phyloP scores from a whole-genome alignment of 1,140 invertebrate species.

The Drosophila pachea region DNA sequence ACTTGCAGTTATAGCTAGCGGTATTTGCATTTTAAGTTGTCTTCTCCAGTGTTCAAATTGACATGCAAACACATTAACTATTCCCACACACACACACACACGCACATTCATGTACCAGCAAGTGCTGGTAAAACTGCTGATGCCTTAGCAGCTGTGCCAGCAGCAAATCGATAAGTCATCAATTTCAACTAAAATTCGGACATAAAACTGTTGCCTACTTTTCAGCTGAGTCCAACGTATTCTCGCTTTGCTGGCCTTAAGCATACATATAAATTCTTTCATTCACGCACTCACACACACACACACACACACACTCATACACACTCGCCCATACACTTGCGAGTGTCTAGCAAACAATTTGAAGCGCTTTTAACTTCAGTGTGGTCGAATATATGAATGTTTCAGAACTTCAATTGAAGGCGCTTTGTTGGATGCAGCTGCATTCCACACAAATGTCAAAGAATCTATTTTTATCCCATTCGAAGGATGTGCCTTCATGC shows the following conservation, averaged over 20 bases:
- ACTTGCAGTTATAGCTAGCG: conserved; percentile 12
- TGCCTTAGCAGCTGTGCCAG: conserved; percentile 12
- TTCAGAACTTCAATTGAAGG: neutral
- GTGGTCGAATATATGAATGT: neutral
- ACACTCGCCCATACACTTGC: neutral
- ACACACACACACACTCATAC: neutral
- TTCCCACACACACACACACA: conserved; percentile 8
- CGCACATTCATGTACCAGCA: neutral
- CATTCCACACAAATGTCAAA: too few species aligned
- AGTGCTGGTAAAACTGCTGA: conserved; percentile 16
- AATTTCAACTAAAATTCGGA: conserved; percentile 18
- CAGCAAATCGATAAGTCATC: conserved; percentile 33
- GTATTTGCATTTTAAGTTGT: conserved; percentile 20
- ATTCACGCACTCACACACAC: neutral
- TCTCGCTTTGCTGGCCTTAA: conserved; percentile 21
- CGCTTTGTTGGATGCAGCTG: neutral
- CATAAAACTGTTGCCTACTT: conserved; percentile 34
- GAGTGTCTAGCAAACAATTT: conserved; percentile 5
- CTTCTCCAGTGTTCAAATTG: conserved; percentile 6
- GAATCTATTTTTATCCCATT: too few species aligned
- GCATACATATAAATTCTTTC: neutral
- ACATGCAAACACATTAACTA: conserved; percentile 19
- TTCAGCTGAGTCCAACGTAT: conserved; percentile 12
- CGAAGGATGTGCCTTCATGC: too few species aligned
- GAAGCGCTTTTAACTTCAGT: neutral